Conservation (phyloP, 2,888 invertebrate genomes). For the Spialia ferax region DNA sequence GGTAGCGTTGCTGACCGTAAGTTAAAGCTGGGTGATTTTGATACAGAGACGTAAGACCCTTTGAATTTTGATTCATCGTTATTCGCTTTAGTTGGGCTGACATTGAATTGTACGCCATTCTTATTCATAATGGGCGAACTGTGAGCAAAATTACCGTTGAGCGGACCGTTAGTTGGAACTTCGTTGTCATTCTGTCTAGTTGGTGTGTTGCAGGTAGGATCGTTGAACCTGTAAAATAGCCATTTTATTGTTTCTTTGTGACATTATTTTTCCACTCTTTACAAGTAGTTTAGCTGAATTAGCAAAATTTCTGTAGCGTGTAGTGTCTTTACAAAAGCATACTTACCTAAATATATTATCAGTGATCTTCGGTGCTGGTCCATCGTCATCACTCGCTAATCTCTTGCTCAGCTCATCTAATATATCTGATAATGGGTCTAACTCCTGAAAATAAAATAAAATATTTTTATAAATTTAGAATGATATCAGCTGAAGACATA, state of each 20-base stretch:
- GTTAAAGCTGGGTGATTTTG: conserved; percentile 81
- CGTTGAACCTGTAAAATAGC: conserved; percentile 83
- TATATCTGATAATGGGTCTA: conserved; percentile 89
- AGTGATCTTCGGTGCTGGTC: conserved; percentile 70
- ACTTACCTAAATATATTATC: conserved; percentile 88
- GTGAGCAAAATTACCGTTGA: conserved; percentile 76
- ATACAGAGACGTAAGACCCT: conserved; percentile 68
- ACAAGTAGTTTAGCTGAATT: background rate
- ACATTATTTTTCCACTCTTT: background rate
- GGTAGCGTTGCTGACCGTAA: conserved; percentile 90
- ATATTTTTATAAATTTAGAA: no score
- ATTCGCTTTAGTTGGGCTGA: conserved; percentile 77
- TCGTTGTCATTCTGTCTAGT: conserved; percentile 62
- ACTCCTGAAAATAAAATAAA: conserved; percentile 69
- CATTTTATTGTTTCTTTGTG: background rate
- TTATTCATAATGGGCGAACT: conserved; percentile 86
- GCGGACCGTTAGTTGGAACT: conserved; percentile 61
- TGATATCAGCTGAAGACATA: no score
- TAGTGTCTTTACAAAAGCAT: background rate
- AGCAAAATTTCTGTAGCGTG: background rate
- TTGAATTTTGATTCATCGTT: conserved; percentile 79
- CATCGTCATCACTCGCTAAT: conserved; percentile 79
- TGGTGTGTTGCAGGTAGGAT: conserved; percentile 86
- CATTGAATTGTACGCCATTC: conserved; percentile 84
- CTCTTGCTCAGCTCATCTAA: conserved; percentile 90